Evolutionary conservation across 1,140 invertebrate species (phyloP), one percentile per base, ranked within the genome.

Genomic region (Belonocnema kinseyi): DNA sequence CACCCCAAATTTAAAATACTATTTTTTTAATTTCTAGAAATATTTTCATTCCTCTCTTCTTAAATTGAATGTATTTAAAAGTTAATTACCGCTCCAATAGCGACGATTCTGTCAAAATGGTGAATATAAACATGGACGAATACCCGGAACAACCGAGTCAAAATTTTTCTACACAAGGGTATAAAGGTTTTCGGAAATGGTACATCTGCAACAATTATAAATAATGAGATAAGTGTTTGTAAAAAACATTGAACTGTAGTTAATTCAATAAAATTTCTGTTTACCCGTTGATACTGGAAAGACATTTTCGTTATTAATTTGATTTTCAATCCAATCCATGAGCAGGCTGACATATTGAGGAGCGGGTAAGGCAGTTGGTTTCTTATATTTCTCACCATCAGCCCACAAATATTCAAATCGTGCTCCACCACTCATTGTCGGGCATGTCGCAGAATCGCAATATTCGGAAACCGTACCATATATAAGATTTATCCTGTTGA

Each of bases 121-220:
- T 99, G 97, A 81, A 99, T 98, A 88, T 98, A 99, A n/a, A 98
- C 97, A 91, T 98, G 97, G 1, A 98, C 97, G 92, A 98, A 98
- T 2, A 98, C 97, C 84, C 97, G 92, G 88, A 98, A 98, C n/a
- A 98, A 91, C 76, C 97, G 92, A 0, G 97, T 97, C 61, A 98
- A 90, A 80, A 98, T 98, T 92, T 98, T 98, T 85, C 96, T 95
- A 86, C 97, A 97, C 4, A 96, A 92, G 14, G 93, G 91, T 54
- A 92, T 77, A 91, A 98, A 99, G 73, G 96, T 96, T 88, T 95
- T 97, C 13, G 97, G 97, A 92, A 98, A 98, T 66, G 97, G 96
- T 74, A 96, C 93, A 92, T 97, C 97, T 95, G 90, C 82, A 92
- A 93, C 40, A 46, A 46, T 46, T 46, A 46, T 46, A 89, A 70